These are phyloP conservation scores for Sus cebifrons DNA, from an alignment of 2,797 vertebrate genomes.

Conservation along the genomic window DNA sequence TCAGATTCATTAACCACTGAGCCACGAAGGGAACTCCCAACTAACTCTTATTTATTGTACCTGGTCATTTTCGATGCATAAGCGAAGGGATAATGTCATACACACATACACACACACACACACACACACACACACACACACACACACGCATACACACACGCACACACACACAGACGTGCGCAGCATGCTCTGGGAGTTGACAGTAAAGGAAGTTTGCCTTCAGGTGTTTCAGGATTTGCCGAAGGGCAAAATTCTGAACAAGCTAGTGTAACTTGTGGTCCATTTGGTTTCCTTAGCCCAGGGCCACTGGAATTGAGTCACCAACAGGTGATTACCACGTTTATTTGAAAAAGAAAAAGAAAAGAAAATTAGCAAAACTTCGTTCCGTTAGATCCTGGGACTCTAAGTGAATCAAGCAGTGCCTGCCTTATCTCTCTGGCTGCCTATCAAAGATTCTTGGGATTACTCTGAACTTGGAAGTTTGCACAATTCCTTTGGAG, in stretches of 20 bases:
- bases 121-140: neutral
- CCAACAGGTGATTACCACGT: conserved; percentile 38
- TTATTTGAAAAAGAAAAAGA: conserved; percentile 40
- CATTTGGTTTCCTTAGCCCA: conserved; percentile 70
- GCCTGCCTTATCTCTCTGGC: neutral
- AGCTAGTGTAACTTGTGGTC: conserved; percentile 47
- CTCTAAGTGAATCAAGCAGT: neutral
- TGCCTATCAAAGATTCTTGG: neutral
- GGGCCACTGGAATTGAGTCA: conserved; percentile 69
- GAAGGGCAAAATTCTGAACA: neutral
- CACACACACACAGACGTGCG: neutral
- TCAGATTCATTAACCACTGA: too few species aligned
- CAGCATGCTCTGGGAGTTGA: neutral
- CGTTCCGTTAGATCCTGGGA: neutral
- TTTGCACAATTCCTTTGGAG: neutral
- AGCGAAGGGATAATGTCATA: neutral
- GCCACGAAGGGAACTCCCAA: too few species aligned
- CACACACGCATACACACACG: neutral
- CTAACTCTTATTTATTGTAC: neutral
- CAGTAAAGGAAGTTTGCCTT: neutral
- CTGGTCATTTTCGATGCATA: neutral
- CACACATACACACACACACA: too few species aligned
- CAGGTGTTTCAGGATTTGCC: neutral
- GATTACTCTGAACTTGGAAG: neutral
- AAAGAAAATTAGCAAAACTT: neutral